phyloP scores from a whole-genome alignment of 2,797 vertebrate species.

The Aldrovandia affinis region DNA sequence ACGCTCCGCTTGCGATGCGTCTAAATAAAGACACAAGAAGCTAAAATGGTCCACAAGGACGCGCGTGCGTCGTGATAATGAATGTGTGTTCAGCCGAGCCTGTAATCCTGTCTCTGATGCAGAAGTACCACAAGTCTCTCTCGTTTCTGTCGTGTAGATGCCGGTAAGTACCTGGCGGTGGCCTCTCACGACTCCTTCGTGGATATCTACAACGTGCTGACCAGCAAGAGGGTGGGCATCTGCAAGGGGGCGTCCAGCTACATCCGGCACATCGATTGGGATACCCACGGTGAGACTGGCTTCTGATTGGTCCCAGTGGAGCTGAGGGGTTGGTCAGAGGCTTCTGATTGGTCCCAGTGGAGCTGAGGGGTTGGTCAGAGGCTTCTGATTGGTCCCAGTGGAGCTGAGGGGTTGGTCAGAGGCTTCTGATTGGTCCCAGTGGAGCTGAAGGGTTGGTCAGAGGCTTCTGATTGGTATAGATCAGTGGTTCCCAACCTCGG shows the following conservation, averaged over 20 bases:
- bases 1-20: neutral
- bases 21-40: neutral
- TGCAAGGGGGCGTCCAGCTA: constrained; percentile 92
- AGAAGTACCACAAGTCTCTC: neutral
- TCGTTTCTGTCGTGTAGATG: constrained; percentile 69
- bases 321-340: neutral
- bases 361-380: neutral
- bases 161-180: constrained; percentile 93
- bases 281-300: constrained; percentile 80
- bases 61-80: neutral
- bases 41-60: neutral
- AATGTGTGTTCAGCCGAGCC: neutral
- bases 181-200: constrained; percentile 96
- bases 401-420: neutral
- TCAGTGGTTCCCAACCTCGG: too few relatives aligned
- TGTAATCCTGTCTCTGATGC: neutral
- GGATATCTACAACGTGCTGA: constrained; percentile 95
- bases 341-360: neutral
- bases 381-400: neutral
- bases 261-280: constrained; percentile 97
- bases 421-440: neutral
- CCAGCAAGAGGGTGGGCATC: constrained; percentile 94
- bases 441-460: neutral
- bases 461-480: too few relatives aligned
- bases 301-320: neutral